A percentile compares a stretch with the other conserved stretches of the same genome.
phyloP scores from a whole-genome alignment of 2,888 invertebrate species.

The Leucania comma region DNA sequence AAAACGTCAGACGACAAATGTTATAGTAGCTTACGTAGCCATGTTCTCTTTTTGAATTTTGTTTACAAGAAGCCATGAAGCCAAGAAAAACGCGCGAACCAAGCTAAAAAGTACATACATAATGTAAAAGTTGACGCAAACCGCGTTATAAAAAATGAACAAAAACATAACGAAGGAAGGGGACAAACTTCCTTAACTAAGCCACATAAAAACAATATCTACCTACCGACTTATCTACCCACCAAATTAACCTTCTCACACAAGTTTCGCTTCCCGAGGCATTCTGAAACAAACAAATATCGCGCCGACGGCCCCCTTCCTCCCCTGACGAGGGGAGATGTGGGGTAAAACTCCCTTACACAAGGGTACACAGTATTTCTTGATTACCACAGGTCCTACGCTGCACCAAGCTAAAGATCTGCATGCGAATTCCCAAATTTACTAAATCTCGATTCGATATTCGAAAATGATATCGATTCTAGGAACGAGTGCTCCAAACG shows the following conservation, averaged over 20 bases:
- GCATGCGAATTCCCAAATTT: conserved; percentile 87
- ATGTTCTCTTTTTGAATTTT: neutral
- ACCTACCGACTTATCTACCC: conserved; percentile 74
- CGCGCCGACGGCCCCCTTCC: conserved; percentile 60
- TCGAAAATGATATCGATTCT: conserved; percentile 78
- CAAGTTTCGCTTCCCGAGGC: conserved; percentile 71
- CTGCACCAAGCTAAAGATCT: conserved; percentile 79
- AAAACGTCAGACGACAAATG: neutral
- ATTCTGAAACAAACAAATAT: conserved; percentile 74
- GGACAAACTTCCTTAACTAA: conserved; percentile 61
- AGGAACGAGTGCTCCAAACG: conserved; percentile 71
- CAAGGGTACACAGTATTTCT: conserved; percentile 73
- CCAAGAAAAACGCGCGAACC: conserved; percentile 22
- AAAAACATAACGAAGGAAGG: conserved; percentile 48
- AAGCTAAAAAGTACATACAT: conserved; percentile 38
- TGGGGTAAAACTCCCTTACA: conserved; percentile 61
- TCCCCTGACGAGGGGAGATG: conserved; percentile 61
- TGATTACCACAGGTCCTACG: conserved; percentile 75
- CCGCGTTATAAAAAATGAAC: conserved; percentile 56
- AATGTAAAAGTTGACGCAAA: conserved; percentile 50
- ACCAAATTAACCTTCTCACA: conserved; percentile 74
- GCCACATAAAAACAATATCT: conserved; percentile 64
- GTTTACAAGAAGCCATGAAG: conserved; percentile 37
- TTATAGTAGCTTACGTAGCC: neutral
- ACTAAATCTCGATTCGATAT: conserved; percentile 80